Percentiles rank a stretch among this genome's conserved stretches.
These are phyloP conservation scores for Ptychoptera contaminata DNA, from an alignment of 2,888 invertebrate genomes.

Conservation along the genomic window DNA sequence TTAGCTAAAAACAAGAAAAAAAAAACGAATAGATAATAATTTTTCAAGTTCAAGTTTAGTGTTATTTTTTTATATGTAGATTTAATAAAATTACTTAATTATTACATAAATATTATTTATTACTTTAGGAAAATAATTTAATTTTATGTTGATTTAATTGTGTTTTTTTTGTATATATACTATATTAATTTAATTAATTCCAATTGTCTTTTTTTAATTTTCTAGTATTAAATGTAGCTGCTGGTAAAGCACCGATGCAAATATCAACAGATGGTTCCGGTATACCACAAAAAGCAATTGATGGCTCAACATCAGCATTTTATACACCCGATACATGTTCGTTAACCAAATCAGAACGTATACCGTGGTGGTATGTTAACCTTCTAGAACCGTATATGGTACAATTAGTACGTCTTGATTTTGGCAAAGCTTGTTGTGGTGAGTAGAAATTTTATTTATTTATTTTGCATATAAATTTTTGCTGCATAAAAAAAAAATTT, in stretches of 20 bases:
- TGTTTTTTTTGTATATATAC: too few relatives aligned
- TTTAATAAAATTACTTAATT: too few relatives aligned
- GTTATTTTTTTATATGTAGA: too few relatives aligned
- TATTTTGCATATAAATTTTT: not conserved
- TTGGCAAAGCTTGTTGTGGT: slow-evolving; percentile 85
- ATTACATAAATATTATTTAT: too few relatives aligned
- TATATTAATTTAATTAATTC: not conserved
- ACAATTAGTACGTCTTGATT: slow-evolving; percentile 77
- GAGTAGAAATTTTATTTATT: slow-evolving; percentile 28
- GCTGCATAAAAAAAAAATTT: not conserved
- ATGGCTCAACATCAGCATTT: slow-evolving; percentile 72
- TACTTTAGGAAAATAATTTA: too few relatives aligned
- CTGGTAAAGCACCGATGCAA: slow-evolving; percentile 92
- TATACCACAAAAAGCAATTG: slow-evolving; percentile 79
- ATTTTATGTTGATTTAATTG: too few relatives aligned
- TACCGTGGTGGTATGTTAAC: slow-evolving; percentile 93
- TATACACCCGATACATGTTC: slow-evolving; percentile 78
- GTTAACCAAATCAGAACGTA: slow-evolving; percentile 64
- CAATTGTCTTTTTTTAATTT: slow-evolving; percentile 15
- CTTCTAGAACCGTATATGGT: slow-evolving; percentile 90
- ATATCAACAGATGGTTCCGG: slow-evolving; percentile 68
- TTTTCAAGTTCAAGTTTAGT: too few relatives aligned
- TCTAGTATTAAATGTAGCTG: slow-evolving; percentile 82
- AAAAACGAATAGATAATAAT: too few relatives aligned
- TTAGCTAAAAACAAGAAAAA: too few relatives aligned